A percentile compares a stretch with the other conserved stretches of the same genome.
Conservation (phyloP, 2,797 vertebrate genomes). For the Manis crassicaudata region DNA sequence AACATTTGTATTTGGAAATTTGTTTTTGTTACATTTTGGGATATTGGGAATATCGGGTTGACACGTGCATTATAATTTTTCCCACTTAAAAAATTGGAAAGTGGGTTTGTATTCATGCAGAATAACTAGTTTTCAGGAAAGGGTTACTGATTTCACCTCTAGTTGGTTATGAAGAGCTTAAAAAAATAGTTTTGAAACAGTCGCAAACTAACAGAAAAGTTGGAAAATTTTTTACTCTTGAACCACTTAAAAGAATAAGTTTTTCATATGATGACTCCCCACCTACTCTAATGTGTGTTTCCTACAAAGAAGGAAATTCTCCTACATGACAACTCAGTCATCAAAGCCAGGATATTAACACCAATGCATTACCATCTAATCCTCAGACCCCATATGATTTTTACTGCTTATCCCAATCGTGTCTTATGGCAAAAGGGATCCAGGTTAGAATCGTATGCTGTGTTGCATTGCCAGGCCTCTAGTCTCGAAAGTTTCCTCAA, state of each 20-base stretch:
- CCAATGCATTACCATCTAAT: background rate
- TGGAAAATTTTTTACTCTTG: background rate
- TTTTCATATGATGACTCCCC: background rate
- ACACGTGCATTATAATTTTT: background rate
- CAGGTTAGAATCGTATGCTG: background rate
- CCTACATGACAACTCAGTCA: background rate
- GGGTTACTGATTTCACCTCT: background rate
- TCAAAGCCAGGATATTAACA: background rate
- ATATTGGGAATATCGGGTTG: background rate
- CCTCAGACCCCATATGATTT: background rate
- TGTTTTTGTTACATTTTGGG: background rate
- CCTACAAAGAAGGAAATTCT: background rate
- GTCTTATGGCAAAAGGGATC: background rate
- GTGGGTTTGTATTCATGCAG: background rate
- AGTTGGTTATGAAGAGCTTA: background rate
- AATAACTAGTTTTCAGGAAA: background rate
- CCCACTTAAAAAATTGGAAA: background rate
- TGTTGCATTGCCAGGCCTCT: background rate
- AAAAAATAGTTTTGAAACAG: background rate
- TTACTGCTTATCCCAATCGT: background rate
- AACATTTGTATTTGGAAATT: background rate
- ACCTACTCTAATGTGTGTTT: background rate
- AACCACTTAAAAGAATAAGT: background rate
- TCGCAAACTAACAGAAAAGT: background rate
- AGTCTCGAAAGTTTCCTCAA: background rate